Evolutionary conservation across 2,888 invertebrate genomes (phyloP).

Genomic region (Caenorhabditis sp.): DNA sequence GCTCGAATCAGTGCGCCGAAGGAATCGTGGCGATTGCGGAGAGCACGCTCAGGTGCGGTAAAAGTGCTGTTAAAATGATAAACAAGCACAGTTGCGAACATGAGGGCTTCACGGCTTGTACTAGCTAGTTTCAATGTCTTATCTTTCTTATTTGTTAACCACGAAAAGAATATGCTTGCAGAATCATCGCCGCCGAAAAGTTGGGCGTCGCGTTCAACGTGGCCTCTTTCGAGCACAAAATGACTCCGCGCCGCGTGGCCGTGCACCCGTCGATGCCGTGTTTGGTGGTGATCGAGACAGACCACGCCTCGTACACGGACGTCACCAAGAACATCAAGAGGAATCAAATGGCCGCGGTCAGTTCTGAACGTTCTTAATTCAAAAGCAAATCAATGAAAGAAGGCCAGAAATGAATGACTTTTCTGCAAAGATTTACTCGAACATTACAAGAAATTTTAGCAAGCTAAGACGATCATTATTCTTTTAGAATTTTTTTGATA

Average conservation of each 20-base stretch:
- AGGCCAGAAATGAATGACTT: no score
- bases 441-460: no score
- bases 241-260: slow-evolving; percentile 88
- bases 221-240: slow-evolving; percentile 91
- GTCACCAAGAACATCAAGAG: slow-evolving; percentile 93
- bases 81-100: no score
- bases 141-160: no score
- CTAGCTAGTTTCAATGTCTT: no score
- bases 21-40: slow-evolving; percentile 99
- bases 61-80: not conserved
- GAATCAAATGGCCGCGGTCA: slow-evolving; percentile 92
- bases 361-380: no score
- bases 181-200: slow-evolving; percentile 96
- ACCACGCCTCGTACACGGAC: slow-evolving; percentile 98
- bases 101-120: no score
- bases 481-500: no score
- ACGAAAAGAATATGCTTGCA: no score
- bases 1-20: slow-evolving; percentile 96
- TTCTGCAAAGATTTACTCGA: no score
- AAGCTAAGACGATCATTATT: no score
- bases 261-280: slow-evolving; percentile 93
- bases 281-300: slow-evolving; percentile 93
- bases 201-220: slow-evolving; percentile 97
- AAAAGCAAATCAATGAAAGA: no score
- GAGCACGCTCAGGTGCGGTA: slow-evolving; percentile 87